Evolutionary conservation across 2,888 invertebrate genomes (phyloP), one percentile per base, ranked within the genome.

Genomic region (Leptopilina drosophilae): DNA sequence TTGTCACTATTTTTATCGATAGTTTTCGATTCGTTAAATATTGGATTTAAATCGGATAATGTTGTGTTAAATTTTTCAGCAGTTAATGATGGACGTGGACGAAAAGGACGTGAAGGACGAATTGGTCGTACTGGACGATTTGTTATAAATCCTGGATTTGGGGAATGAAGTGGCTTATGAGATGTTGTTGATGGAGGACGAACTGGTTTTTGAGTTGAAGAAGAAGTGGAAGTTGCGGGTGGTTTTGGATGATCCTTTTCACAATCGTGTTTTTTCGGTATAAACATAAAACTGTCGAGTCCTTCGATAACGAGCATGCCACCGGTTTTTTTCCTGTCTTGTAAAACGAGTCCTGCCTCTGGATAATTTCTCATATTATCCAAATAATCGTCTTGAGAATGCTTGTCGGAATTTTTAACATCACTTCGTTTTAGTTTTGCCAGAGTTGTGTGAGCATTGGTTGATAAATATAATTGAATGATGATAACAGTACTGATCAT

Each of bases 241-340:
- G 15, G 15, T 1, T 8, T 42, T n/a, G 42, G 0, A 14, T 40
- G 7, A n/a, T 33, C 65, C 11, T 7, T 20, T 14, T 49, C 9
- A 20, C 20, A 12, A 15, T 49, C 12, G 0, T 49, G 8, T 53
- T 49, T 49, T 69, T 53, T 49, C 12, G 67, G 67, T 20, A 69
- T 15, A 20, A 49, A 69, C 46, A 69, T 69, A 20, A 69, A 69
- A 53, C 67, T 69, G 14, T 69, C 49, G 2, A 69, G 26, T 53
- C 67, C 67, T 46, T 69, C 67, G 20, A 69, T 69, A 14, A 69
- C 26, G 5, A 69, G 67, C 26, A 49, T 49, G 5, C 49, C 67
- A 2, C 26, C 26, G 9, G 20, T 12, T 5, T 6, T 14, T 26
- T 6, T 69, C 12, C 12, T 49, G 9, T 62, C 62, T 62, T 15